These are phyloP conservation scores for Tipula unca DNA, from an alignment of 2,888 invertebrate species.

Conservation along the genomic window DNA sequence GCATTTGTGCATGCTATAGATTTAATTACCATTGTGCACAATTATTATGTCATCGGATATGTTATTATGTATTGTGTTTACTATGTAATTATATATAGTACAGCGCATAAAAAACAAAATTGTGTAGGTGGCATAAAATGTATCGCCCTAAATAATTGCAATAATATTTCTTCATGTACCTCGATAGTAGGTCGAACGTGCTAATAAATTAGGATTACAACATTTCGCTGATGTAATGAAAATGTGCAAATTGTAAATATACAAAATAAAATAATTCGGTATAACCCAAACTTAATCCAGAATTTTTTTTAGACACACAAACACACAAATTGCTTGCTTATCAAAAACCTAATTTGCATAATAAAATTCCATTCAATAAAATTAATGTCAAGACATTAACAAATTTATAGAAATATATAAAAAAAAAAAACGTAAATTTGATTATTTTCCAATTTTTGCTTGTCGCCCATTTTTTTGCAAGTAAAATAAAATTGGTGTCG, in stretches of 20 bases:
- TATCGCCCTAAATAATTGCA: background rate
- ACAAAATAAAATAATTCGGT: background rate
- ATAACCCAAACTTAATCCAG: background rate
- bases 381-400: background rate
- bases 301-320: background rate
- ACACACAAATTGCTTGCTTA: background rate
- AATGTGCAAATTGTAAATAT: background rate
- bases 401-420: background rate
- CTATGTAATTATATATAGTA: background rate
- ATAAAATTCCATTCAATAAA: conserved; percentile 14
- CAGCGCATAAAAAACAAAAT: background rate
- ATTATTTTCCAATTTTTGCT: conserved; percentile 4
- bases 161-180: background rate
- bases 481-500: background rate
- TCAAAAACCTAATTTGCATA: background rate
- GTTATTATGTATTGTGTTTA: background rate
- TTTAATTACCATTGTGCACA: background rate
- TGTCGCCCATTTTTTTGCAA: background rate
- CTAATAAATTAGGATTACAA: background rate
- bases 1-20: background rate
- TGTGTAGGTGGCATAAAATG: background rate
- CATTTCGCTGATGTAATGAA: background rate
- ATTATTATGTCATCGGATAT: background rate
- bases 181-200: background rate
- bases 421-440: background rate